Base-by-base conservation (phyloP, 30 jellyfish, hydroid and myxozoan genomes). In the Nemopilema nomurai region DNA sequence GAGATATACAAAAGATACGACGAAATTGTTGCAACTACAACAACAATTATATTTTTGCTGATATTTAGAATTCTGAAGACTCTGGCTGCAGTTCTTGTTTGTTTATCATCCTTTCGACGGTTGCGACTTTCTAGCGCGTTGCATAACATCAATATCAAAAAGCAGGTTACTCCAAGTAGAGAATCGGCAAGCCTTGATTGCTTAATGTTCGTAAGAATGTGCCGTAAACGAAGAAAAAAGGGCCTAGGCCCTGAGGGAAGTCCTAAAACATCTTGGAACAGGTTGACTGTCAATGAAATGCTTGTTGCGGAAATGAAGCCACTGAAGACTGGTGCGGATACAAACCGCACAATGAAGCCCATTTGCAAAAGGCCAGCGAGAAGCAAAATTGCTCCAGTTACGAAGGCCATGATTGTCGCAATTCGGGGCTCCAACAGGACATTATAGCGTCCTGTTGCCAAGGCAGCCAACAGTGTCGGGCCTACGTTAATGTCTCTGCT, bases 251-350 rank as follows among this genome's bases (percentile, higher is more conserved):
- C 82, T 4, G 84, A 67, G 1, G 76, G 70, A 1, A 85, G 69
- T 62, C 98, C 98, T 25, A 93, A 62, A 57, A 93, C 33, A 31
- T 71, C 88, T 23, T 76, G 73, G 50, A 89, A 67, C 63, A 88
- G 98, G 51, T 82, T 73, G 0, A 84, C 74, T 27, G 83, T 31
- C 17, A 89, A 80, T 23, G 64, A 68, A 27, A 93, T 65, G 31
- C 96, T 90, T 1, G 96, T 89, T 0, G 97, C 97, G 18, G 97
- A 86, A 20, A 93, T 86, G 73, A 93, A 93, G 6, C 89, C 98
- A 74, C 96, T 76, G 28, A 88, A 66, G 20, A 93, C 98, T 22
- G 96, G 94, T 23, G 63, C 28, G 0, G 98, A 94, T 8, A 93
- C 51, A 67, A 88, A 93, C 75, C 87, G 88, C 0, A 94, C 90